Conservation (phyloP, 2,797 vertebrate genomes). For the Agapornis canus region DNA sequence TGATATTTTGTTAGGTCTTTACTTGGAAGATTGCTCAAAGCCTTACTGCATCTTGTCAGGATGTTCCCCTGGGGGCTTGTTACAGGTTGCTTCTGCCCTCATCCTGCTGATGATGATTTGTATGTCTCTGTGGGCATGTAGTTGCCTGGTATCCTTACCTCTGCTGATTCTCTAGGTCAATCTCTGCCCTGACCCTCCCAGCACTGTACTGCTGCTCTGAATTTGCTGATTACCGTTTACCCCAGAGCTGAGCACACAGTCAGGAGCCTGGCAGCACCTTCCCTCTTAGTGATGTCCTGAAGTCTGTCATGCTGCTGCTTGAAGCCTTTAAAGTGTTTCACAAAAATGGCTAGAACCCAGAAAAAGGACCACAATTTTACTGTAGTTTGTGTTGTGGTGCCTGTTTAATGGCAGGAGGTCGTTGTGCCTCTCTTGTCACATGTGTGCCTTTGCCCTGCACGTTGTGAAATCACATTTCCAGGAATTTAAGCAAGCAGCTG, state of each 20-base stretch:
- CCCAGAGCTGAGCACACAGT: not conserved
- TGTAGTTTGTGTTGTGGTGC: not conserved
- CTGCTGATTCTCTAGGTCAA: not conserved
- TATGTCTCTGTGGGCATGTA: not conserved
- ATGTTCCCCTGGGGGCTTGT: not conserved
- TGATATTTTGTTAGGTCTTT: not conserved
- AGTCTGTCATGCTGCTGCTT: not conserved
- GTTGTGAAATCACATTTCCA: not conserved
- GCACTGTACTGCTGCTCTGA: not conserved
- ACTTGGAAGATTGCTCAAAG: not conserved
- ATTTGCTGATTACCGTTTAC: not conserved
- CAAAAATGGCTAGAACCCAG: not conserved
- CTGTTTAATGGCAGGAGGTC: not conserved
- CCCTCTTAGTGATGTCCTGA: fast-evolving
- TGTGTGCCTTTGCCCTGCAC: not conserved
- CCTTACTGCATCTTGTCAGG: not conserved
- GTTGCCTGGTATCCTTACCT: not conserved
- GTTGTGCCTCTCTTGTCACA: fast-evolving
- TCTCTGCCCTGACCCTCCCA: not conserved
- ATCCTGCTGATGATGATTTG: not conserved
- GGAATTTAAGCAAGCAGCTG: not conserved
- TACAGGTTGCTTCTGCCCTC: not conserved
- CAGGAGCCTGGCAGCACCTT: fast-evolving
- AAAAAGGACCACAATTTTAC: not conserved
- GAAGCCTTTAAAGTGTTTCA: not conserved